phyloP scores from a whole-genome alignment of 2,113 vertebrate species.

The Trematocara zebra region DNA sequence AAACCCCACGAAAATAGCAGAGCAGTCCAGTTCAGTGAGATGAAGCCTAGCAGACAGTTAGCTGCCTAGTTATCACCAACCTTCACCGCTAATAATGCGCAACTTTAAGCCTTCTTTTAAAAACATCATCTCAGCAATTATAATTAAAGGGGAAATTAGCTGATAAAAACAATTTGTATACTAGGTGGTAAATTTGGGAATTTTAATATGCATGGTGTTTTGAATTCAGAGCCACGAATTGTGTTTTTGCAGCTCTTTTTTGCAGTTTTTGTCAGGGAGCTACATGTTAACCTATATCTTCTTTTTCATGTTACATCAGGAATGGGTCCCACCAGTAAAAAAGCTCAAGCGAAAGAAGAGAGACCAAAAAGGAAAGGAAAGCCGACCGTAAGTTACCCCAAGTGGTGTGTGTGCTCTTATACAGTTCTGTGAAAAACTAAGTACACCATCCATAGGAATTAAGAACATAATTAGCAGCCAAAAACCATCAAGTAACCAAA shows the following conservation, averaged over 20 bases:
- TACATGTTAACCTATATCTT: not conserved
- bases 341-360: slow-evolving; percentile 73
- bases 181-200: not conserved
- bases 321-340: slow-evolving; percentile 76
- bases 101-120: not conserved
- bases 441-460: not conserved
- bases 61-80: not conserved
- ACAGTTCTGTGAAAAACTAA: not conserved
- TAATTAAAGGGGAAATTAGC: not conserved
- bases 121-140: not conserved
- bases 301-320: slow-evolving; percentile 49
- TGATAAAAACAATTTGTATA: not conserved
- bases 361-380: slow-evolving; percentile 49
- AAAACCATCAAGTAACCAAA: not conserved
- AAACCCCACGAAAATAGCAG: not conserved
- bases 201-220: not conserved
- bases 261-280: not conserved
- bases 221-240: not conserved
- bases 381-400: slow-evolving; percentile 58
- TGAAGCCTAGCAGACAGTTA: not conserved
- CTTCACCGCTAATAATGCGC: rapidly evolving
- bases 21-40: not conserved
- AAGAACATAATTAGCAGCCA: not conserved
- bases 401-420: not conserved
- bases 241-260: not conserved